phyloP scores from a whole-genome alignment of 2,888 invertebrate species.

The Choreutis nemorana region DNA sequence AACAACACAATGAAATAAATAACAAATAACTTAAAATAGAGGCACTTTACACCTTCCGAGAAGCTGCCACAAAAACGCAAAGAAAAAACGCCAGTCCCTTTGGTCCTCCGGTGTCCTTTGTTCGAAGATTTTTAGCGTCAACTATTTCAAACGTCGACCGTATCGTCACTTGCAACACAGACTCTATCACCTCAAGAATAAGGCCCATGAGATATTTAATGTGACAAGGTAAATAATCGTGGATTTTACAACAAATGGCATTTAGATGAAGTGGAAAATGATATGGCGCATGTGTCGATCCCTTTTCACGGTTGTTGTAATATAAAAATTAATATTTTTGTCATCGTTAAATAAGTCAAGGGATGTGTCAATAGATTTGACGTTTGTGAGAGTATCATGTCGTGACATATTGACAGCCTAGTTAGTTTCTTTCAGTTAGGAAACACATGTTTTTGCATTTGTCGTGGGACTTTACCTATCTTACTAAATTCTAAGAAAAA shows the following conservation, averaged over 20 bases:
- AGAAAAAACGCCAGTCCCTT: conserved; percentile 22
- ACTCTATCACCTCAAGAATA: not conserved
- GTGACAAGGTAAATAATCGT: not conserved
- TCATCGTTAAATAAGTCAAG: conserved; percentile 6
- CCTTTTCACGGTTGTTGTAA: conserved; percentile 51
- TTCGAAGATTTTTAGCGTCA: conserved; percentile 32
- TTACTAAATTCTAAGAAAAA: too few species aligned
- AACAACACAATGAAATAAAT: conserved; percentile 67
- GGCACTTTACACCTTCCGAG: conserved; percentile 65
- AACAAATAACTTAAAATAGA: conserved; percentile 54
- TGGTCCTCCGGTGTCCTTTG: conserved; percentile 24
- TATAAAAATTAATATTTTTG: conserved; percentile 58
- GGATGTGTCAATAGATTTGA: too few species aligned
- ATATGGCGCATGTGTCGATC: conserved; percentile 56
- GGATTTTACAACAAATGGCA: conserved; percentile 31
- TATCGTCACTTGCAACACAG: not conserved
- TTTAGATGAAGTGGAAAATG: conserved; percentile 60
- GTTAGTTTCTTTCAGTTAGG: too few species aligned
- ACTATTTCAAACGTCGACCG: not conserved
- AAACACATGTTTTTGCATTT: too few species aligned
- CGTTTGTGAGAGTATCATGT: too few species aligned
- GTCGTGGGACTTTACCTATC: too few species aligned
- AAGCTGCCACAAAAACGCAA: conserved; percentile 44
- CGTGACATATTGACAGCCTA: too few species aligned
- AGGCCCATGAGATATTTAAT: not conserved